Conservation (phyloP, 2,113 vertebrate species). For the Chlorodrepanis virens region DNA sequence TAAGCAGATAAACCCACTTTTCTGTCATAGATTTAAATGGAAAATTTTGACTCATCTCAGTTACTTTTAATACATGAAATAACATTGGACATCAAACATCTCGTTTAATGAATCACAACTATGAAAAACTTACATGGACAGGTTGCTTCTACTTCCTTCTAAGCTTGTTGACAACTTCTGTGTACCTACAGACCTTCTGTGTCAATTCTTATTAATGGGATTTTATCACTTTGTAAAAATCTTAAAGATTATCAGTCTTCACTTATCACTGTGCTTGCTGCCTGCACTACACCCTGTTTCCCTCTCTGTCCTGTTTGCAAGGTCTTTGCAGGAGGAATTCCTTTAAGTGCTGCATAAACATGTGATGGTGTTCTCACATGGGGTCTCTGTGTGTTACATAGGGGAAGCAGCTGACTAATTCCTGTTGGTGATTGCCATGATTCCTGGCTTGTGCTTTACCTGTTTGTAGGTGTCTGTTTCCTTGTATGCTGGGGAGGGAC, state of each 20-base stretch:
- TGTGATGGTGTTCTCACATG: not conserved
- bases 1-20: not conserved
- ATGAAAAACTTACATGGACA: not conserved
- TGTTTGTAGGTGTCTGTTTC: not conserved
- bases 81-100: not conserved
- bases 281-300: not conserved
- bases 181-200: not conserved
- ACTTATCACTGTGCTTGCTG: not conserved
- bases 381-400: not conserved
- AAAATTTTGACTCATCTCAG: not conserved
- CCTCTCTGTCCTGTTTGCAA: not conserved
- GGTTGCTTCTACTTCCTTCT: not conserved
- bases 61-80: not conserved
- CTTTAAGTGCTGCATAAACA: not conserved
- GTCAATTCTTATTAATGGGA: not conserved
- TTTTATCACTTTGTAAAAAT: not conserved
- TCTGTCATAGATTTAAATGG: not conserved
- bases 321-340: not conserved
- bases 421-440: not conserved
- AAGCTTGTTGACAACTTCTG: not conserved
- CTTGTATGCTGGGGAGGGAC: not conserved
- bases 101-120: not conserved
- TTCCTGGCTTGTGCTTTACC: not conserved
- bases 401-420: not conserved
- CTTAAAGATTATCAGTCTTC: fast-evolving